A percentile compares a stretch with the other conserved stretches of the same genome.
phyloP scores from a whole-genome alignment of 2,113 vertebrate genomes.

The Alethe diademata region DNA sequence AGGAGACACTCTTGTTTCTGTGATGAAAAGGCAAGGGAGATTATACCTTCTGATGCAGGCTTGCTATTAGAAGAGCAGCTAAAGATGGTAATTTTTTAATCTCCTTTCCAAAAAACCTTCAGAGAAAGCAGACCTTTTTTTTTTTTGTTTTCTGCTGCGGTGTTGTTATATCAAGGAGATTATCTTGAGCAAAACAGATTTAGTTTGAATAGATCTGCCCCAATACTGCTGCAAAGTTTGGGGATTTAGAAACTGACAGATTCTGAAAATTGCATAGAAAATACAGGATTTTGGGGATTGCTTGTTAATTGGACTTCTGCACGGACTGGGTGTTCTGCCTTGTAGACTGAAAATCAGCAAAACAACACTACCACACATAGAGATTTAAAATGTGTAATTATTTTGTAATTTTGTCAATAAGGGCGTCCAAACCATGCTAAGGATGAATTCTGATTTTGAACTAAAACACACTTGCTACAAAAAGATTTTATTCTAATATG shows the following conservation, averaged over 20 bases:
- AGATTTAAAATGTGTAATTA: background rate
- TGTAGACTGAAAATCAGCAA: background rate
- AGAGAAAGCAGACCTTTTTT: background rate
- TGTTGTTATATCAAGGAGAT: slow-evolving; percentile 25
- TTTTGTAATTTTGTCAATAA: background rate
- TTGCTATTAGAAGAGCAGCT: slow-evolving; percentile 12
- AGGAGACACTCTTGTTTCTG: background rate
- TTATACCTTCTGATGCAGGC: slow-evolving; percentile 3
- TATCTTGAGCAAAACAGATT: background rate
- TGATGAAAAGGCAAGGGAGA: background rate
- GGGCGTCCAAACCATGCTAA: background rate
- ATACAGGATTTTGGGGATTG: background rate
- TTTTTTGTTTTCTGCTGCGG: background rate
- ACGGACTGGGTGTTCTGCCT: background rate
- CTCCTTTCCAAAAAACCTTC: background rate
- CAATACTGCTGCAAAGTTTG: background rate
- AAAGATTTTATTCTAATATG: background rate
- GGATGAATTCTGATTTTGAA: background rate
- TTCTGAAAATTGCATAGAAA: background rate
- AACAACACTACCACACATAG: background rate
- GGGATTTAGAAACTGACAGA: background rate
- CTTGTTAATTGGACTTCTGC: background rate
- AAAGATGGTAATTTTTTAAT: slow-evolving; percentile 43
- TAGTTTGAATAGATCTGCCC: background rate
- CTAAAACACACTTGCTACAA: background rate